phyloP scores from a whole-genome alignment of 2,113 vertebrate species.

The Poeciliopsis occidentalis region DNA sequence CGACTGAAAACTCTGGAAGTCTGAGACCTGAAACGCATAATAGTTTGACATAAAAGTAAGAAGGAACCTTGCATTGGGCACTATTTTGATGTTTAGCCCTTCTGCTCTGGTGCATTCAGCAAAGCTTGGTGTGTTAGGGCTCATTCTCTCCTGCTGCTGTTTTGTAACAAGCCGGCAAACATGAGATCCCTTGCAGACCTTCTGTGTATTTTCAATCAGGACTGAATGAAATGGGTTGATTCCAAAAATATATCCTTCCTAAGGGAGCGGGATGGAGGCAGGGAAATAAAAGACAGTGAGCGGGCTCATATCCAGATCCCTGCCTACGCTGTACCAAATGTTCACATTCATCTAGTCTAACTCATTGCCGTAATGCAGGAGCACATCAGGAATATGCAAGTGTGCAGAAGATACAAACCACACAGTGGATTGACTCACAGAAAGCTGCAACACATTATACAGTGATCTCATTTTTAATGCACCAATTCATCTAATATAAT shows the following conservation, averaged over 20 bases:
- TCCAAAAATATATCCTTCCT: constrained; percentile 72
- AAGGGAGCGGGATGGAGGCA: constrained; percentile 23
- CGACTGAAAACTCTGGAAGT: neutral
- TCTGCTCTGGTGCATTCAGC: neutral
- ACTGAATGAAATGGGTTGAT: constrained; percentile 64
- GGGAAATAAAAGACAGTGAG: constrained; percentile 33
- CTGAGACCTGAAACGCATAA: neutral
- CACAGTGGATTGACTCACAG: constrained; percentile 26
- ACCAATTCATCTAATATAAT: neutral
- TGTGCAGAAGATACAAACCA: constrained; percentile 1
- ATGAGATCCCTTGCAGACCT: constrained; percentile 46
- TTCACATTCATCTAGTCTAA: constrained; percentile 38
- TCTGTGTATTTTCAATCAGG: constrained; percentile 62
- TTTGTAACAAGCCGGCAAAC: constrained; percentile 46
- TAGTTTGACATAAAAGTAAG: neutral
- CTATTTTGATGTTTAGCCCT: neutral
- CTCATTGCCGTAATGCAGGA: constrained; percentile 30
- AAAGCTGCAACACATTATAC: constrained; percentile 2
- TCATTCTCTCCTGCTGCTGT: constrained; percentile 6
- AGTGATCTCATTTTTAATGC: neutral
- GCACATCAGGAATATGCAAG: constrained; percentile 15
- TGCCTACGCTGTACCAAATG: constrained; percentile 51
- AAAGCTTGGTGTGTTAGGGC: constrained; percentile 6
- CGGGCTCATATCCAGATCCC: constrained; percentile 45
- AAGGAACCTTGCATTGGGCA: neutral